Percentiles rank a stretch among this genome's conserved stretches.
phyloP scores from a whole-genome alignment of 2,797 vertebrate genomes.

The Lagocephalus sceleratus region DNA sequence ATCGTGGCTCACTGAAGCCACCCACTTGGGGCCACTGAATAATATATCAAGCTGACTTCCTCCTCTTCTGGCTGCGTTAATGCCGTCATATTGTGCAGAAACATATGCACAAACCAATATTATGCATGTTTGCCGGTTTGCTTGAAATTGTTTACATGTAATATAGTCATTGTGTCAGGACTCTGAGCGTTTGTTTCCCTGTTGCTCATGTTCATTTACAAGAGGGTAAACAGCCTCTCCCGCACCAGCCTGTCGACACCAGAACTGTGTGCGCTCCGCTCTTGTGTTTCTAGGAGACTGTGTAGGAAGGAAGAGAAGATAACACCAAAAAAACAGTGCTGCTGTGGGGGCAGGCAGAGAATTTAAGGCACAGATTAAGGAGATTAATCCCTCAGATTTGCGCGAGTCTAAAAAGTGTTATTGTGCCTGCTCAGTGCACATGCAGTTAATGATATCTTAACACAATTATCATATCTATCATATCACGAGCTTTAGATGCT shows the following conservation, averaged over 20 bases:
- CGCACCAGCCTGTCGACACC: constrained; percentile 16
- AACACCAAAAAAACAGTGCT: constrained; percentile 17
- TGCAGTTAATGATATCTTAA: constrained; percentile 35
- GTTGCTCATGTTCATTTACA: constrained; percentile 42
- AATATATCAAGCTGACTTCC: constrained; percentile 62
- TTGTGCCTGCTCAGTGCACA: constrained; percentile 27
- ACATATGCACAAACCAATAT: constrained; percentile 26
- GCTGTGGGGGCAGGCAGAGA: constrained; percentile 23
- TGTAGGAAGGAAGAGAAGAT: constrained; percentile 41
- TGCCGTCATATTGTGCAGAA: constrained; percentile 16
- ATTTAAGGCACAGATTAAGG: constrained; percentile 42
- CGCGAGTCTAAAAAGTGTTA: constrained; percentile 27
- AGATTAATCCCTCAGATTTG: constrained; percentile 51
- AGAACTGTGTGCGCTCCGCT: constrained; percentile 13
- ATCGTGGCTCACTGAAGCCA: constrained; percentile 54
- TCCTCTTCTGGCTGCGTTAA: constrained; percentile 46
- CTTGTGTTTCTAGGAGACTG: constrained; percentile 15
- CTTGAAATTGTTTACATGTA: constrained; percentile 35
- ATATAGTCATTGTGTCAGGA: constrained; percentile 20
- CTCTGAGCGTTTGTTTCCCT: constrained; percentile 38
- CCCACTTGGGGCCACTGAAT: constrained; percentile 59
- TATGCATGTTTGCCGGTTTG: constrained; percentile 17
- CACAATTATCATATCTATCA: constrained; percentile 41
- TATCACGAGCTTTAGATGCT: constrained; percentile 20
- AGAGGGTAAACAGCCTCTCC: constrained; percentile 46